phyloP scores from a whole-genome alignment of 2,797 vertebrate genomes.

The Clarias pachynema region DNA sequence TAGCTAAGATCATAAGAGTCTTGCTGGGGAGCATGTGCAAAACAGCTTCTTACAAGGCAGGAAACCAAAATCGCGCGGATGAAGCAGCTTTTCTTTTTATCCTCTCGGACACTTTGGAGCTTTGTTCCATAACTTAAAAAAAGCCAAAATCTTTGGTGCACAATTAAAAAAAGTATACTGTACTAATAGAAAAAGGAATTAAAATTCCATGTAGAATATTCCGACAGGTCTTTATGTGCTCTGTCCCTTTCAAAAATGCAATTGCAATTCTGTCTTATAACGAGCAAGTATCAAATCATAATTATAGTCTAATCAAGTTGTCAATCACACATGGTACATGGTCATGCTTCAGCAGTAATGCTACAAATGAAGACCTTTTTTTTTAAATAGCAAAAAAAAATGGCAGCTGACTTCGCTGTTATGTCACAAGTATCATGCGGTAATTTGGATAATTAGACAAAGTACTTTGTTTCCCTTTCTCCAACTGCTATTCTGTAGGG shows the following conservation, averaged over 20 bases:
- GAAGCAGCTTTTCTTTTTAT: slow-evolving; percentile 47
- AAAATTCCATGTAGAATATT: neutral
- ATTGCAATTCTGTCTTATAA: slow-evolving; percentile 17
- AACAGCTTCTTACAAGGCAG: slow-evolving; percentile 57
- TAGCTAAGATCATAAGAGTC: slow-evolving; percentile 64
- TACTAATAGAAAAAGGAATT: neutral
- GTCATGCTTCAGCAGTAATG: neutral
- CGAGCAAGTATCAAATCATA: slow-evolving; percentile 17
- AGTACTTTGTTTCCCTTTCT: neutral
- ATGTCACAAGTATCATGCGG: neutral
- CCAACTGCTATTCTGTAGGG: neutral
- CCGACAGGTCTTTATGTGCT: neutral
- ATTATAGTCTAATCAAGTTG: slow-evolving; percentile 25
- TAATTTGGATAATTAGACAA: slow-evolving; percentile 12
- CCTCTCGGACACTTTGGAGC: slow-evolving; percentile 21
- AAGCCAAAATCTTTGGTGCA: neutral
- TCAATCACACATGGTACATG: slow-evolving; percentile 11
- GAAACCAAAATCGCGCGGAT: slow-evolving; percentile 61
- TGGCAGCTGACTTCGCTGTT: slow-evolving; percentile 7
- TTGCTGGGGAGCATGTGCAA: slow-evolving; percentile 57
- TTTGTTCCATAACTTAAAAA: neutral
- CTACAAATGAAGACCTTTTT: slow-evolving; percentile 11
- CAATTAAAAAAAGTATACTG: neutral
- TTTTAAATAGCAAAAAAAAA: slow-evolving; percentile 9
- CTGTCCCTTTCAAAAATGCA: slow-evolving; percentile 13